Base-by-base conservation (phyloP, 2,113 vertebrate species). In the Bos taurus region DNA sequence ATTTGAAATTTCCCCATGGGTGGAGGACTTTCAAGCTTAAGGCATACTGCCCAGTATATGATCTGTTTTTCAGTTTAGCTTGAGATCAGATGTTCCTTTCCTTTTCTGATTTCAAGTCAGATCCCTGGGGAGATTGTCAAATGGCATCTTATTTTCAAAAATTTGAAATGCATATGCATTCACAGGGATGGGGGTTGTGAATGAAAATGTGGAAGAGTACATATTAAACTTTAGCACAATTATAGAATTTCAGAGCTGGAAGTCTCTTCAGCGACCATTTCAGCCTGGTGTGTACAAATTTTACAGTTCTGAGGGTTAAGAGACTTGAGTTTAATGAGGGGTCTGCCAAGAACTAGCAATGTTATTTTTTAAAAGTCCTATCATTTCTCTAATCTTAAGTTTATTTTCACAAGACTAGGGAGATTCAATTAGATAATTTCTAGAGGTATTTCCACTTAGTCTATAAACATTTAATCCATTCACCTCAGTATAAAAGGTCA, bases 91-190 rank as follows among this genome's bases (percentile, higher is more conserved):
- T 98, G 97, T 98, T 98, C 97, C 97, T 98, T 98, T 98, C 97
- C 95, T 97, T 98, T 97, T 98, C 97, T 98, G 95, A 98, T 98
- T 98, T 97, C 91, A 98, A 98, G 98, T 98, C 98, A 97, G 95
- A 97, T 97, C 94, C 96, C 95, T 71, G 96, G 94, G 91, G 97
- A 98, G 96, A 98, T 98, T 98, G 98, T 98, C 97, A 98, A 98
- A 98, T 98, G 97, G 97, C 94, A 98, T 97, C 96, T 97, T 98
- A 97, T 97, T 97, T 98, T 98, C 95, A 97, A 98, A 97, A 98
- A 98, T 97, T 96, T 97, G 94, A 98, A 98, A 98, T 98, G 95
- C 97, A 98, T 98, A 98, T 98, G 96, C 93, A 97, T 97, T 97
- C 96, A 90, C 97, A 98, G 96, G 94, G 94, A 97, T 91, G 96